These are phyloP conservation scores for Sympetrum striolatum DNA, from an alignment of 2,888 invertebrate species.

Conservation along the genomic window DNA sequence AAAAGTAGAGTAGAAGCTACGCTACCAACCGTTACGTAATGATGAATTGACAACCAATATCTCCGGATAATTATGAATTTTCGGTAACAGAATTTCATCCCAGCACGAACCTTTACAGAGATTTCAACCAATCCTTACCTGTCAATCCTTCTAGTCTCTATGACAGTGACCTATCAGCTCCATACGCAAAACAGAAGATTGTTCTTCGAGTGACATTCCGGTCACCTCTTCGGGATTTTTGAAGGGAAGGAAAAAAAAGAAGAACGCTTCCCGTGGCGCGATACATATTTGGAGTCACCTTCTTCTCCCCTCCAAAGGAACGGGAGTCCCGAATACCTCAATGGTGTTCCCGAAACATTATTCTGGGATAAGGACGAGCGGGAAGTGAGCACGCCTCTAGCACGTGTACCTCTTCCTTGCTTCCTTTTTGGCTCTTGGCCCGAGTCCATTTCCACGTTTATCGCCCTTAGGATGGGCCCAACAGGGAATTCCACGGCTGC, in stretches of 20 bases:
- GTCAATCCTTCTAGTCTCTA: no score
- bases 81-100: no score
- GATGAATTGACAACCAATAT: no score
- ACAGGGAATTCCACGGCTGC: background rate
- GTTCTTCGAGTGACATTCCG: no score
- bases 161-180: no score
- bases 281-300: background rate
- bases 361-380: constrained; percentile 34
- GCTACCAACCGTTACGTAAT: no score
- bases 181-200: no score
- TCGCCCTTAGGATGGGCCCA: background rate
- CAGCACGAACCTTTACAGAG: no score
- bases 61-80: no score
- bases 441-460: background rate
- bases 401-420: constrained; percentile 24
- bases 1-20: no score
- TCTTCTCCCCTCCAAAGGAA: background rate
- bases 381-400: background rate
- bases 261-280: background rate
- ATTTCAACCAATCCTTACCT: no score
- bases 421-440: background rate
- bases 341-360: constrained; percentile 32
- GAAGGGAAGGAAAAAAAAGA: background rate
- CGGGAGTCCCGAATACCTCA: background rate
- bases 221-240: no score